These are phyloP conservation scores for Australoheros scitulus DNA, from an alignment of 2,113 vertebrate genomes.

Conservation along the genomic window DNA sequence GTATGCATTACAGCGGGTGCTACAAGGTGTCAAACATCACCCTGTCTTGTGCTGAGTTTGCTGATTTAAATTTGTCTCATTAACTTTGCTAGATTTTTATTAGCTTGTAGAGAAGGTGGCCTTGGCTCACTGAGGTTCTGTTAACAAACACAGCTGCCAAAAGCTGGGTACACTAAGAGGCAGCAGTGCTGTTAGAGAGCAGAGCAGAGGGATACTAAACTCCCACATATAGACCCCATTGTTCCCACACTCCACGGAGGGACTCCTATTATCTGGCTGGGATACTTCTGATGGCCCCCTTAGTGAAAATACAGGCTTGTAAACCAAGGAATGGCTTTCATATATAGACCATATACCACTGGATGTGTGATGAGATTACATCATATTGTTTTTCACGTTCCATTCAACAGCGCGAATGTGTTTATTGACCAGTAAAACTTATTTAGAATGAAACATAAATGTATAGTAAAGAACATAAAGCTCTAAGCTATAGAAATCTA, in stretches of 20 bases:
- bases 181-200: constrained; percentile 10
- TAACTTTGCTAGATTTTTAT: constrained; percentile 71
- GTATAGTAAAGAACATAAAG: neutral
- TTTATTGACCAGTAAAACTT: neutral
- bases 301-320: constrained; percentile 5
- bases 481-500: neutral
- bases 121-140: constrained; percentile 55
- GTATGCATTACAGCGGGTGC: constrained; percentile 30
- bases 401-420: neutral
- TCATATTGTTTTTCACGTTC: neutral
- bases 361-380: neutral
- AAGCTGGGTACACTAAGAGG: constrained; percentile 15
- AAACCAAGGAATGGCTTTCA: constrained; percentile 17
- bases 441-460: neutral
- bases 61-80: constrained; percentile 55
- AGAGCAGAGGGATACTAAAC: constrained; percentile 23
- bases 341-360: neutral
- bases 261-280: constrained; percentile 30
- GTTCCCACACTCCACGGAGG: constrained; percentile 39
- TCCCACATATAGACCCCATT: constrained; percentile 27
- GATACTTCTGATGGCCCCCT: constrained; percentile 1
- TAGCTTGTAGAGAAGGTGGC: constrained; percentile 56
- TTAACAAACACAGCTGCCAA: constrained; percentile 63
- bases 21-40: constrained; percentile 60
- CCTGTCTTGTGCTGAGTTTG: constrained; percentile 64